Evolutionary conservation across 1,140 invertebrate genomes (phyloP).

Genomic region (Temnothorax curvispinosus): DNA sequence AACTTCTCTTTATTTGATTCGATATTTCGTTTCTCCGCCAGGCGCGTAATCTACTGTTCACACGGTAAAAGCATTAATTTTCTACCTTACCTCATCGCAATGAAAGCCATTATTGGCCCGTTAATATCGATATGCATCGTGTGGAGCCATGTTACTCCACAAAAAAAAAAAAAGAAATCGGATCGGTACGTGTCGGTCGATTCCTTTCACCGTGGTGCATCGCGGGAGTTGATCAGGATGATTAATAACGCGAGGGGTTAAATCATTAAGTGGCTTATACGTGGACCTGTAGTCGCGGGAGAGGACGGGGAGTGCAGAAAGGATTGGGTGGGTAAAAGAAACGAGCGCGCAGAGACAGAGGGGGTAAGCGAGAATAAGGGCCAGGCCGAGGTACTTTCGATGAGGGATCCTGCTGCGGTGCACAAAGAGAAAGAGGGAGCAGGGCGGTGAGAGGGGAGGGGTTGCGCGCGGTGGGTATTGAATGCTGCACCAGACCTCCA

Average conservation of each 20-base stretch:
- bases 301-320: neutral
- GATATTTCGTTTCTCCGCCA: conserved; percentile 7
- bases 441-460: conserved; percentile 3
- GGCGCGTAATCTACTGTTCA: conserved; percentile 6
- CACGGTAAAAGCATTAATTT: conserved; percentile 33
- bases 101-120: conserved; percentile 34
- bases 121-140: conserved; percentile 30
- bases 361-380: conserved; percentile 53
- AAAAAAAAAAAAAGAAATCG: neutral
- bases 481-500: conserved; percentile 64
- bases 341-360: conserved; percentile 22
- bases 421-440: conserved; percentile 68
- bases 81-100: conserved; percentile 28
- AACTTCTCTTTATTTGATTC: neutral
- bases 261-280: conserved; percentile 72
- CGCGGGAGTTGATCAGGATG: conserved; percentile 70
- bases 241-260: conserved; percentile 70
- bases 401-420: conserved; percentile 66
- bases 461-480: conserved; percentile 60
- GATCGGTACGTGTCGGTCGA: conserved; percentile 4
- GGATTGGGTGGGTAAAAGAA: conserved; percentile 29
- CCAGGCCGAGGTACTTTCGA: conserved; percentile 65
- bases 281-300: conserved; percentile 19
- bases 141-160: neutral
- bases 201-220: conserved; percentile 29